Base-by-base conservation (phyloP, 2,888 invertebrate genomes). In the Subacronicta megacephala region DNA sequence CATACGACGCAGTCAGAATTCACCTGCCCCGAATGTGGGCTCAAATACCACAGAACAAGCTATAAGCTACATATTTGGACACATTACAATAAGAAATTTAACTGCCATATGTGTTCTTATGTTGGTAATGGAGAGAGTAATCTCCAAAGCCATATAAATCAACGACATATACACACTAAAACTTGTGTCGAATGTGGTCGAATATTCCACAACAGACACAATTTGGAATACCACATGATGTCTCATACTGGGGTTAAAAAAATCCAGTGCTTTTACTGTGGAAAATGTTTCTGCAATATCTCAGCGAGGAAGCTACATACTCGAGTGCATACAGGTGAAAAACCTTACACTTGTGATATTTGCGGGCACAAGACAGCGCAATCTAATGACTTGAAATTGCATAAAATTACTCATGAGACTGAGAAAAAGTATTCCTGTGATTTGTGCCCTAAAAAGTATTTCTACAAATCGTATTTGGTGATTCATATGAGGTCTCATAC, bases 181-280 rank as follows among this genome's bases (percentile, higher is more conserved):
- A 17, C 44, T 7, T 73, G 73, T 3, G 37, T 62, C 0, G 73
- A 73, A 18, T 73, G 73, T 6, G 69, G 59, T 0, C 62, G 57
- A 7, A 10, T n/a, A 0, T 20, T 13, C 0, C 40, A 15, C 0
- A 1, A 7, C 3, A 62, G 40, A 10, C 2, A 0, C 0, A 0
- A 4, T 2, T 52, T 13, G 16, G 40, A 57, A 0, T 54, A 64
- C 3, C 84, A 84, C 16, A 78, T 84, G 74, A 9, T 18, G 0
- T 35, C 42, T 0, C 84, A 84, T 9, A 83, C 82, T 0, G 81
- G 83, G 0, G 69, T 84, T 0, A 84, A 78, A 33, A 50, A 26
- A 0, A 16, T 38, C 3, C 84, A 84, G 23, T 84, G 84, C 44
- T 20, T 78, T 0, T 84, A 83, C 20, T 84, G 84, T 3, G 84